These are phyloP conservation scores for Trilocha varians DNA, from an alignment of 2,888 invertebrate genomes.

Conservation along the genomic window DNA sequence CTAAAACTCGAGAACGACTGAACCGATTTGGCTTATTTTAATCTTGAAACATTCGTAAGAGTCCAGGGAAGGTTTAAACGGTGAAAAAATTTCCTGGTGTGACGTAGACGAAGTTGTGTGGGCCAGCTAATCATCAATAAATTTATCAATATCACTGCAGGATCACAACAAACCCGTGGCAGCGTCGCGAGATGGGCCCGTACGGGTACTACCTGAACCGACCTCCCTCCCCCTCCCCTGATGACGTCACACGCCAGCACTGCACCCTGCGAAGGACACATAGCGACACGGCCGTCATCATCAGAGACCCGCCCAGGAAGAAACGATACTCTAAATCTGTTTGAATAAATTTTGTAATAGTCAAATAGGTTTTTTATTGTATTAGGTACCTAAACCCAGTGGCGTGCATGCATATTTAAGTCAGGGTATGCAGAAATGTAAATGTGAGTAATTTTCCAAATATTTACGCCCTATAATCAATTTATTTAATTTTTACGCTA, in stretches of 20 bases:
- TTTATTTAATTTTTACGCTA: no score
- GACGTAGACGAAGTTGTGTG: no score
- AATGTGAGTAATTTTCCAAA: no score
- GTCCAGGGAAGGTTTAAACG: no score
- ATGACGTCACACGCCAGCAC: slow-evolving; percentile 16
- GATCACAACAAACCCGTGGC: slow-evolving; percentile 74
- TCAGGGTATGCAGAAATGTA: no score
- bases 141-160: slow-evolving; percentile 29
- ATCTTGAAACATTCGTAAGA: no score
- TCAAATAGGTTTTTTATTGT: background rate
- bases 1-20: no score
- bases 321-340: slow-evolving; percentile 58
- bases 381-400: no score
- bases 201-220: slow-evolving; percentile 73
- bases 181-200: slow-evolving; percentile 74
- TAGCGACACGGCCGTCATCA: slow-evolving; percentile 49
- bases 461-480: no score
- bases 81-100: no score
- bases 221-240: slow-evolving; percentile 34
- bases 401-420: no score
- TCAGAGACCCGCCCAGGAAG: slow-evolving; percentile 45
- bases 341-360: background rate
- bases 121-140: background rate
- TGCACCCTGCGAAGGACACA: slow-evolving; percentile 37
- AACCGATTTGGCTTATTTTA: no score